Conservation (phyloP, 2,888 invertebrate species). For the Noctua janthe region DNA sequence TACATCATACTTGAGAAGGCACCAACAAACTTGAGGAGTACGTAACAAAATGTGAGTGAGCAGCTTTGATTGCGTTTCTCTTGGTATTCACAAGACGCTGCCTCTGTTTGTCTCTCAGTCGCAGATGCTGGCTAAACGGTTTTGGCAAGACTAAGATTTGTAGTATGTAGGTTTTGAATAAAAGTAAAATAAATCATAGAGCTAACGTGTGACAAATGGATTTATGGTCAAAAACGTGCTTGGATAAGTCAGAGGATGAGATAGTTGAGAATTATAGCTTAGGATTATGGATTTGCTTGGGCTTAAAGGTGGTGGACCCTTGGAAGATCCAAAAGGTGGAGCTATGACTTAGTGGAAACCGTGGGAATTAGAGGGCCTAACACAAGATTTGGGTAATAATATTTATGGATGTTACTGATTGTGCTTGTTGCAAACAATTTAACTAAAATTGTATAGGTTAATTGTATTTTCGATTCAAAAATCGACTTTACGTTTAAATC, state of each 20-base stretch:
- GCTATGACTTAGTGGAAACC: too few species aligned
- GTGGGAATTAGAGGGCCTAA: background rate
- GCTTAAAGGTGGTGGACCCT: background rate
- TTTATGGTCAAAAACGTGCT: background rate
- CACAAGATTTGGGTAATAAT: too few species aligned
- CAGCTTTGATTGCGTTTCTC: conserved; percentile 62
- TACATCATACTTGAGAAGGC: conserved; percentile 46
- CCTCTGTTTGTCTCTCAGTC: conserved; percentile 14
- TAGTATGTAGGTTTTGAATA: background rate
- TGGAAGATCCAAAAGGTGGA: background rate
- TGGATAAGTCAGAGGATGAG: background rate
- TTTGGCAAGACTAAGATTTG: conserved; percentile 14
- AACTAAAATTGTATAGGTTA: too few species aligned
- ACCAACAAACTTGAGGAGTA: conserved; percentile 58
- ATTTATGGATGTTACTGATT: too few species aligned
- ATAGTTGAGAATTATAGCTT: background rate
- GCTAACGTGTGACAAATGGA: background rate
- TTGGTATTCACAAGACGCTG: conserved; percentile 51
- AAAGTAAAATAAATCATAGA: background rate
- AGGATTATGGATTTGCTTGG: background rate
- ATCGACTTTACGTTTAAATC: too few species aligned
- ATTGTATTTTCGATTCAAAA: too few species aligned
- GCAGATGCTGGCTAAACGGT: conserved; percentile 36
- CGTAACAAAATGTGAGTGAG: conserved; percentile 64
- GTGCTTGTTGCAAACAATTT: too few species aligned